These are phyloP conservation scores for Drusus annulatus DNA, from an alignment of 1,140 invertebrate species.

Conservation along the genomic window DNA sequence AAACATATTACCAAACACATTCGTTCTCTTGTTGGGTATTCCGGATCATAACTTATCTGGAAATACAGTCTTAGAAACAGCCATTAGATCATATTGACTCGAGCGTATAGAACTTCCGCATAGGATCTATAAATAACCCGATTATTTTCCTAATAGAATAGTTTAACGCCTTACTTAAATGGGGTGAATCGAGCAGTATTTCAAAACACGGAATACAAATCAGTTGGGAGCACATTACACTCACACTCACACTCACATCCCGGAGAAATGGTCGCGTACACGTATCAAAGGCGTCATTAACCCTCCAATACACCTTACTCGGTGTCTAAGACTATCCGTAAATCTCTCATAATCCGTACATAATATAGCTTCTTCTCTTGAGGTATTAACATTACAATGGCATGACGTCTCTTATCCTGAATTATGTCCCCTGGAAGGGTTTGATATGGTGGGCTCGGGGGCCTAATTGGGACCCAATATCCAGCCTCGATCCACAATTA, in stretches of 20 bases:
- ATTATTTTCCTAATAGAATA: slow-evolving; percentile 4
- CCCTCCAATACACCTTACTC: slow-evolving; percentile 22
- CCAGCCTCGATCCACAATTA: slow-evolving; percentile 32
- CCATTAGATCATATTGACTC: no score
- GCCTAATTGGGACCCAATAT: slow-evolving; percentile 47
- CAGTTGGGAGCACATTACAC: neutral
- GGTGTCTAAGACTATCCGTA: slow-evolving; percentile 49
- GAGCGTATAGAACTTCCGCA: neutral
- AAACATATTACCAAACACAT: no score
- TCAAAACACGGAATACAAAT: neutral
- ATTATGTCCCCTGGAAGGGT: slow-evolving; percentile 51
- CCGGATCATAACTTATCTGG: no score
- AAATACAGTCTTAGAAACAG: no score
- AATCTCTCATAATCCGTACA: slow-evolving; percentile 58
- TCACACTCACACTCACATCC: no score
- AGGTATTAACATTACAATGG: slow-evolving; percentile 57
- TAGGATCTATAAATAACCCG: neutral
- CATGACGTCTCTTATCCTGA: slow-evolving; percentile 55
- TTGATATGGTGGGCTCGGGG: slow-evolving; percentile 27
- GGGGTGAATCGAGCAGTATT: slow-evolving; percentile 1
- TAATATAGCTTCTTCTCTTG: slow-evolving; percentile 38
- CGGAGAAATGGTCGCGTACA: neutral
- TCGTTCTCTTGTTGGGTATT: no score
- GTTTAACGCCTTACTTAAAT: neutral
- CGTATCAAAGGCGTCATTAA: slow-evolving; percentile 36